Evolutionary conservation across 2,888 invertebrate genomes (phyloP).

Genomic region (Melanchra persicariae): DNA sequence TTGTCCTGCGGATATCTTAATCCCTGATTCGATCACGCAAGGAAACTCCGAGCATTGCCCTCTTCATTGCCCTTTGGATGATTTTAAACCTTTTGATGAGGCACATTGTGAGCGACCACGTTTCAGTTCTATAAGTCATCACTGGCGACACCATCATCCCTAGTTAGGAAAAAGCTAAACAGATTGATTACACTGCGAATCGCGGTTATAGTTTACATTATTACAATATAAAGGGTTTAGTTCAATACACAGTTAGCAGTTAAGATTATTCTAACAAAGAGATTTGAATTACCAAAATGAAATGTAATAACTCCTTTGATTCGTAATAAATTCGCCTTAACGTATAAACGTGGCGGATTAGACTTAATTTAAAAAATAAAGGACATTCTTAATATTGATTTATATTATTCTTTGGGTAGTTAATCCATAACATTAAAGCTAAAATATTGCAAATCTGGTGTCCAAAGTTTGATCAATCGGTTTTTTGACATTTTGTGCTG

Average conservation of each 20-base stretch:
- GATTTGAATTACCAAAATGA: constrained; percentile 3
- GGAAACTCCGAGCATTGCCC: too few relatives aligned
- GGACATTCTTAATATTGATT: constrained; percentile 5
- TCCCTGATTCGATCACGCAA: too few relatives aligned
- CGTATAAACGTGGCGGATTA: constrained; percentile 14
- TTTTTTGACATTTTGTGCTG: background rate
- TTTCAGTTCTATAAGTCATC: too few relatives aligned
- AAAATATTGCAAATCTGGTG: background rate
- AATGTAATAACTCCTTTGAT: constrained; percentile 15
- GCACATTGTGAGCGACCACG: too few relatives aligned
- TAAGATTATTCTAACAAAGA: constrained; percentile 15
- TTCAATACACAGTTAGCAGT: background rate
- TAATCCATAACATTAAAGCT: background rate
- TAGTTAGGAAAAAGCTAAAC: too few relatives aligned
- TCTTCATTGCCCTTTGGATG: too few relatives aligned
- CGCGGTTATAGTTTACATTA: background rate
- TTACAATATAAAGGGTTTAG: background rate
- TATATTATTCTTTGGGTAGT: constrained; percentile 2
- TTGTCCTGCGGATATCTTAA: too few relatives aligned
- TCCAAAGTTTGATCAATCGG: background rate
- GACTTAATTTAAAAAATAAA: constrained; percentile 16
- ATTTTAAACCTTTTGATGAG: too few relatives aligned
- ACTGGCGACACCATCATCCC: too few relatives aligned
- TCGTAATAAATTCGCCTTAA: constrained; percentile 14
- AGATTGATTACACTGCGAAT: constrained; percentile 2